A percentile compares a stretch with the other conserved stretches of the same genome.
Conservation (phyloP, 2,888 invertebrate genomes). For the Eupithecia dodoneata region DNA sequence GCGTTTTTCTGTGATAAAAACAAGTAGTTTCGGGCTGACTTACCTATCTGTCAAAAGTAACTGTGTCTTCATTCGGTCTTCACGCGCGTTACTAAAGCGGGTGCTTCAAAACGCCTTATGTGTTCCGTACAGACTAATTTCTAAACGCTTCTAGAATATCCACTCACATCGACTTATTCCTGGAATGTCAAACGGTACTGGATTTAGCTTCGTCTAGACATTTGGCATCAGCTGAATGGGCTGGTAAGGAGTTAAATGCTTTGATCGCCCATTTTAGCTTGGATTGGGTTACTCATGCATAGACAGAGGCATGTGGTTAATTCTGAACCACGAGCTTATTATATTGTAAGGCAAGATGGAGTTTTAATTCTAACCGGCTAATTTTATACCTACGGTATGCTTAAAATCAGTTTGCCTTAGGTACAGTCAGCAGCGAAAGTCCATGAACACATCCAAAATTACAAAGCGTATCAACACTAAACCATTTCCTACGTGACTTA, state of each 20-base stretch:
- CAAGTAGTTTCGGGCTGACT: no score
- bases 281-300: constrained; percentile 2
- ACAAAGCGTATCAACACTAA: not conserved
- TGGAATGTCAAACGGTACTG: constrained; percentile 24
- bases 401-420: not conserved
- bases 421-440: not conserved
- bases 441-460: not conserved
- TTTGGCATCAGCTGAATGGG: constrained; percentile 52
- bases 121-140: not conserved
- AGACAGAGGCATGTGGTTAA: not conserved
- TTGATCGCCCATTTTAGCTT: constrained; percentile 32
- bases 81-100: not conserved
- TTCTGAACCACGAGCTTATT: not conserved
- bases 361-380: not conserved
- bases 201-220: constrained; percentile 34
- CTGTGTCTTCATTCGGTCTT: no score
- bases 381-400: not conserved
- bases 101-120: not conserved
- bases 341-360: not conserved
- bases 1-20: no score
- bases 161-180: constrained; percentile 10
- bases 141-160: not conserved
- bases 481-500: not conserved
- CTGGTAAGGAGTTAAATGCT: constrained; percentile 44
- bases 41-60: no score